Base-by-base conservation (phyloP, 2,113 vertebrate genomes). In the Tonatia bakeri region DNA sequence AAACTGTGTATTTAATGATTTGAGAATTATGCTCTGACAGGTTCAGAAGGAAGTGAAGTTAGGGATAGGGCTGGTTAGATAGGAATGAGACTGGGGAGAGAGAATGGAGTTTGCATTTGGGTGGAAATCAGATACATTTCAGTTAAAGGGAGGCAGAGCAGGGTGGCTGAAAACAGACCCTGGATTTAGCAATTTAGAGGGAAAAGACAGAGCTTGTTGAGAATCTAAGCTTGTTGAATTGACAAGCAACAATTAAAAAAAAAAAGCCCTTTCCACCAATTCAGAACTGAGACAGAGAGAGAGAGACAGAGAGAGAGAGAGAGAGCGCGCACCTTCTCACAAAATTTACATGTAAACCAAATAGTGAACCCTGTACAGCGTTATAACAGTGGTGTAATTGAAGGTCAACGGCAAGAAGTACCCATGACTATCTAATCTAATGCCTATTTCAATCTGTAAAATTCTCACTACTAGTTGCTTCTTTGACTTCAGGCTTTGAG, bases 1-100 rank as follows among this genome's bases (percentile, higher is more conserved):
- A 96, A 90, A 96, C 81, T 82, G 52, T 90, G 70, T 84, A 94
- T 94, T 77, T 76, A 90, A 88, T 54, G 20, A 92, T 83, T 95
- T 94, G 91, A 88, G 93, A 90, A 85, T 90, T 90, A 75, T 26
- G 45, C 86, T 92, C 84, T 84, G 70, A 94, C 75, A 84, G 85
- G 69, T 80, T 81, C 2, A 7, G 59, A 82, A 82, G 31, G 26
- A 13, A 33, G 40, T 47, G 6, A 33, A 31, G 17, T n/a, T 33
- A 50, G 64, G 38, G 16, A 33, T 26, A 28, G 40, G 36, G 40
- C 7, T 85, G 47, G 4, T 28, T 69, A 77, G 22, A 50, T 6
- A 69, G 43, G 54, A 52, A 28, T 1, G 56, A 76, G 56, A 56
- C 54, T 31, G 16, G 9, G 33, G 45, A 83, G 31, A 40, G 36